phyloP scores from a whole-genome alignment of 2,113 vertebrate species.

The Tichodroma muraria region DNA sequence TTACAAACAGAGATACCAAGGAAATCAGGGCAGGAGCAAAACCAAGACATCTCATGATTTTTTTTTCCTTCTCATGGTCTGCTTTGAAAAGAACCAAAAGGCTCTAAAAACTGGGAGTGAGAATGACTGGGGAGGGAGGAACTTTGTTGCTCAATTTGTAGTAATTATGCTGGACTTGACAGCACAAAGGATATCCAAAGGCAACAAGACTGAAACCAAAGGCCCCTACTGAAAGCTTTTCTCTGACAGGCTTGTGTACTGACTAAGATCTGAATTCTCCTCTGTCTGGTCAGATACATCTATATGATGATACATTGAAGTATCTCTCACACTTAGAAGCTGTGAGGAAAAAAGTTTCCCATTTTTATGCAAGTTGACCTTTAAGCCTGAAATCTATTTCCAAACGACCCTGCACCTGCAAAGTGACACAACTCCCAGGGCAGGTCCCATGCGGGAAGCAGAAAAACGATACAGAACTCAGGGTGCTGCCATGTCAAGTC shows the following conservation, averaged over 20 bases:
- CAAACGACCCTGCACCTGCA: neutral
- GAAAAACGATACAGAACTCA: neutral
- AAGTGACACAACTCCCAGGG: rapidly evolving
- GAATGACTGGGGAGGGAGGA: neutral
- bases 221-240: neutral
- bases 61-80: neutral
- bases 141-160: neutral
- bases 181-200: neutral
- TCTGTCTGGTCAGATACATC: neutral
- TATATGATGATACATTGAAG: neutral
- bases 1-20: neutral
- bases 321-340: neutral
- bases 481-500: rapidly evolving
- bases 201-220: neutral
- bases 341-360: neutral
- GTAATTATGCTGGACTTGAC: neutral
- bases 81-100: neutral
- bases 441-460: neutral
- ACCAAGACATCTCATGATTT: neutral
- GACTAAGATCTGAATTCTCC: neutral
- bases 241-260: neutral
- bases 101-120: neutral
- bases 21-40: neutral
- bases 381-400: neutral
- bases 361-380: neutral